Percentiles rank a stretch among this genome's conserved stretches.
Evolutionary conservation across 1,140 invertebrate genomes (phyloP).

Genomic region (Procambarus clarkii): DNA sequence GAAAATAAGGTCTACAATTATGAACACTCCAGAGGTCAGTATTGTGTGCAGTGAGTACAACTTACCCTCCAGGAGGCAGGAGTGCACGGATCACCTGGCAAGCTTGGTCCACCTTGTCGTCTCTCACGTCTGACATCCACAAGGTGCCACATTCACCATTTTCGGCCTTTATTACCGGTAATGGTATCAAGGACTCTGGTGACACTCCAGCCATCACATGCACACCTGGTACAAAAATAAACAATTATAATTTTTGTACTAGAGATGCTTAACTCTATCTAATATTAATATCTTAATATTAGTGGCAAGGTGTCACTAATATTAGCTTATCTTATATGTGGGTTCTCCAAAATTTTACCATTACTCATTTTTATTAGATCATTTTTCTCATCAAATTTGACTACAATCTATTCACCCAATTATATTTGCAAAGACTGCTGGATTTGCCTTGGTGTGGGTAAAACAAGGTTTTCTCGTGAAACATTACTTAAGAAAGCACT

Average conservation of each 20-base stretch:
- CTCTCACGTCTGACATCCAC: constrained; percentile 13
- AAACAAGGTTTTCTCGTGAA: no score
- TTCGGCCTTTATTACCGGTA: not conserved
- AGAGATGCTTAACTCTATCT: not conserved
- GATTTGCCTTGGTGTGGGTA: no score
- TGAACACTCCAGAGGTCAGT: not conserved
- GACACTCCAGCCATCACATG: constrained; percentile 20
- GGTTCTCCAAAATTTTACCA: no score
- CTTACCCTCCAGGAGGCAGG: not conserved
- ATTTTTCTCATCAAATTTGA: no score
- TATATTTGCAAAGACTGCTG: no score
- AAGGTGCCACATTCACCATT: not conserved
- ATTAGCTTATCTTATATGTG: no score
- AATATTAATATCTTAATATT: no score
- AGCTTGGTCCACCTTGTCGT: not conserved
- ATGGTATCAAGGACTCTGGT: not conserved
- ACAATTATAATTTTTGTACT: no score
- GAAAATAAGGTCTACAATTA: not conserved
- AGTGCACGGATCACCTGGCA: not conserved
- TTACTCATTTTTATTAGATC: no score
- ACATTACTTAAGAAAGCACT: no score
- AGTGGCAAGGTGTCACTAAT: no score
- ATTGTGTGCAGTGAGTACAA: not conserved
- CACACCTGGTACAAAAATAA: not conserved
- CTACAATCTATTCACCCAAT: no score